A percentile compares a stretch with the other conserved stretches of the same genome.
Conservation (phyloP, 2,797 vertebrate species). For the Pelobates cultripes region DNA sequence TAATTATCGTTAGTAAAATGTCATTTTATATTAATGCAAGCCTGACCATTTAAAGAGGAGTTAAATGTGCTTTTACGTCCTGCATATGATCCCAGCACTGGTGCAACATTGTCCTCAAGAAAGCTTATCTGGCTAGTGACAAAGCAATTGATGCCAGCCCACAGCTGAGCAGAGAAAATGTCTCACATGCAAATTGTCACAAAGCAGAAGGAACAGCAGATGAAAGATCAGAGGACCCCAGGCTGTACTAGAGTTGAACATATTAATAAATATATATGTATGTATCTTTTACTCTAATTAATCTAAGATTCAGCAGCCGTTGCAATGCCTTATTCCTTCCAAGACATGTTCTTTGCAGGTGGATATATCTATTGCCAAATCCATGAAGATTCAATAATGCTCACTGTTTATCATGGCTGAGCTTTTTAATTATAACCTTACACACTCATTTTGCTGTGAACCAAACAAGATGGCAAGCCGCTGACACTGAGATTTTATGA, state of each 20-base stretch:
- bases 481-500: constrained; percentile 68
- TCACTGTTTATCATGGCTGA: constrained; percentile 55
- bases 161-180: constrained; percentile 7
- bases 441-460: constrained; percentile 71
- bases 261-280: constrained; percentile 21
- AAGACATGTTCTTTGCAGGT: constrained; percentile 47
- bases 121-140: constrained; percentile 27
- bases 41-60: constrained; percentile 10
- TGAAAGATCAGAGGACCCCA: constrained; percentile 38
- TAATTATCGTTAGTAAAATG: constrained; percentile 25
- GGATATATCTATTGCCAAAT: constrained; percentile 23
- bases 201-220: constrained; percentile 38
- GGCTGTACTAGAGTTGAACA: constrained; percentile 35
- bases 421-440: constrained; percentile 63
- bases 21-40: constrained; percentile 15
- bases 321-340: constrained; percentile 28
- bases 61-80: constrained; percentile 23
- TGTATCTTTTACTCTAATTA: constrained; percentile 30
- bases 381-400: constrained; percentile 21
- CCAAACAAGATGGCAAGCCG: constrained; percentile 68
- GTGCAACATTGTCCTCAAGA: constrained; percentile 18
- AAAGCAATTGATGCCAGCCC: constrained; percentile 13
- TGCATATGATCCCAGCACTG: constrained; percentile 11
- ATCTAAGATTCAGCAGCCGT: constrained; percentile 19
- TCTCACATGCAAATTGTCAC: constrained; percentile 12